phyloP scores from a whole-genome alignment of 2,113 vertebrate species.

The Megaleporinus macrocephalus region DNA sequence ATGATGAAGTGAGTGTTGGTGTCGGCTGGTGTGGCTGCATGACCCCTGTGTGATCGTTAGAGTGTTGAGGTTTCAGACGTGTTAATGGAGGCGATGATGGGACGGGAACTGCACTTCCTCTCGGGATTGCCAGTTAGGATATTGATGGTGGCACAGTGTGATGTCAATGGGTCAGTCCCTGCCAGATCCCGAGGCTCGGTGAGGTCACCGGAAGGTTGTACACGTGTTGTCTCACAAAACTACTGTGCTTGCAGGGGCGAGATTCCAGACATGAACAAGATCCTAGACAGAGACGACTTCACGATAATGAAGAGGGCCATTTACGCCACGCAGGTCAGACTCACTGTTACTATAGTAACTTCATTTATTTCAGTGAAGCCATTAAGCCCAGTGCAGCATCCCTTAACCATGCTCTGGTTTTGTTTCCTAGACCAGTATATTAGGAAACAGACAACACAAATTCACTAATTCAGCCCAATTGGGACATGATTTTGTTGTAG shows the following conservation, averaged over 20 bases:
- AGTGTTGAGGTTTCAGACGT: conserved; percentile 23
- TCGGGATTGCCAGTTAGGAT: neutral
- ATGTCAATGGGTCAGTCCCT: conserved; percentile 27
- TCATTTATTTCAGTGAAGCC: neutral
- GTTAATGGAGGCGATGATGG: conserved; percentile 25
- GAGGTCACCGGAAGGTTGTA: neutral
- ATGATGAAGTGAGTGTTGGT: neutral
- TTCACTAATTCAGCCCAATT: too few relatives aligned
- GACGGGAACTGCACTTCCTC: neutral
- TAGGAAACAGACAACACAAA: too few relatives aligned
- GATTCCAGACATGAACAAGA: conserved; percentile 90
- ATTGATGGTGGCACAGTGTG: conserved; percentile 35
- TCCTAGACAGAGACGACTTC: conserved; percentile 93
- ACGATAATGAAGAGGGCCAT: conserved; percentile 98
- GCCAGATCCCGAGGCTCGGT: neutral
- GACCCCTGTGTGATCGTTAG: neutral
- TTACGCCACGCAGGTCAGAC: conserved; percentile 91
- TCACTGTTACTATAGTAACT: neutral
- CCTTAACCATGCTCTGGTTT: neutral
- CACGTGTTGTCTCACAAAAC: conserved; percentile 13
- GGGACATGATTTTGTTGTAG: too few relatives aligned
- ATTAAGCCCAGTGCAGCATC: too few relatives aligned
- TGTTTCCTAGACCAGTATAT: too few relatives aligned
- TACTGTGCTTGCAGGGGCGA: conserved; percentile 42
- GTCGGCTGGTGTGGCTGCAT: neutral